phyloP scores from a whole-genome alignment of 2,797 vertebrate species.

The Cryptoprocta ferox region DNA sequence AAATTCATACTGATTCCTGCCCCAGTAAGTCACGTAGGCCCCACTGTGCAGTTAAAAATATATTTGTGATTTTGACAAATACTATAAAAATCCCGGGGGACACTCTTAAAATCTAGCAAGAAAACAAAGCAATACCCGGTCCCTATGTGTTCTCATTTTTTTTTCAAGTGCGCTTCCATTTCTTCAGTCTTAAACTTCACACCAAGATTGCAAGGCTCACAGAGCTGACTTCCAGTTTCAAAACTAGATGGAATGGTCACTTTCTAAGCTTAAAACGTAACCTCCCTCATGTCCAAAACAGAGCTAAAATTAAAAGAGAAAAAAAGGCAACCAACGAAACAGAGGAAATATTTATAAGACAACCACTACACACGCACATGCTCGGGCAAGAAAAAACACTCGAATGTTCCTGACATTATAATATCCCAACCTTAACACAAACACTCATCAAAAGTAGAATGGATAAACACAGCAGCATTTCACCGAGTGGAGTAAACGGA shows the following conservation, averaged over 20 bases:
- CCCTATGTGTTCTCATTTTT: background rate
- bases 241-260: background rate
- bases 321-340: background rate
- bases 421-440: background rate
- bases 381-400: background rate
- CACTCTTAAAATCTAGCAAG: background rate
- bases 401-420: background rate
- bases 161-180: background rate
- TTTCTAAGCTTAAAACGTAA: constrained; percentile 10
- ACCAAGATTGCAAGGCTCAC: background rate
- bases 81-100: background rate
- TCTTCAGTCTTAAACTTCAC: background rate
- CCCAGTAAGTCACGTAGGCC: background rate
- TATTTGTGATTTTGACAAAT: background rate
- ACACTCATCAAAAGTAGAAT: background rate
- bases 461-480: background rate
- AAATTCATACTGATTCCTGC: background rate
- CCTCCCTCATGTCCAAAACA: background rate
- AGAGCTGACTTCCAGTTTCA: background rate
- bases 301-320: background rate
- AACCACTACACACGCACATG: background rate
- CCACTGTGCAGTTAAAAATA: background rate
- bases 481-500: background rate
- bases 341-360: background rate
- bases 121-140: background rate